Evolutionary conservation across 2,797 vertebrate genomes (phyloP).

Genomic region (Malurus splendens): DNA sequence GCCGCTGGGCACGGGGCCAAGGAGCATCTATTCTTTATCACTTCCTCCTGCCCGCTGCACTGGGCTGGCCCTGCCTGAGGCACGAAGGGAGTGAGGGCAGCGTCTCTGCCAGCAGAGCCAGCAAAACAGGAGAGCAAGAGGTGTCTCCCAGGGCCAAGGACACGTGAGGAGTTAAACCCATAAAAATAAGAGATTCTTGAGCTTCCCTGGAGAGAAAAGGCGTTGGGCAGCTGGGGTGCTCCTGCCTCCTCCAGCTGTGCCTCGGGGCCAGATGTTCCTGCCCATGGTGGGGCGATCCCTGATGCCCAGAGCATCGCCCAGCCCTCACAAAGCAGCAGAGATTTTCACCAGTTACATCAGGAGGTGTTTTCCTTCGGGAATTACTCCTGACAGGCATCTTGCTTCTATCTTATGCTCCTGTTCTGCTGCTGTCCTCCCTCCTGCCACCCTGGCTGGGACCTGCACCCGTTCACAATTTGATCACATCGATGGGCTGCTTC

Average conservation of each 20-base stretch:
- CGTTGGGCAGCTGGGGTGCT: rapidly evolving
- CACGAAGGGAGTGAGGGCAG: rapidly evolving
- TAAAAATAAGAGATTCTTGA: background rate
- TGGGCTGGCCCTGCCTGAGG: background rate
- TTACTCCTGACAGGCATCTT: background rate
- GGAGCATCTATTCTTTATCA: background rate
- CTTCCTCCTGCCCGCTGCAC: background rate
- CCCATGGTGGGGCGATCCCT: rapidly evolving
- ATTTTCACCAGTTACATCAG: background rate
- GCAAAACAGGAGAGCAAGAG: background rate
- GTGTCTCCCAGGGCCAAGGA: background rate
- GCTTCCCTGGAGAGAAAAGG: rapidly evolving
- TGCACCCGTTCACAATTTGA: background rate
- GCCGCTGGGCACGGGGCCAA: background rate
- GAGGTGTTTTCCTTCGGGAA: rapidly evolving
- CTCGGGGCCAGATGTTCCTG: rapidly evolving
- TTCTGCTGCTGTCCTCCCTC: background rate
- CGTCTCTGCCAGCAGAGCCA: rapidly evolving
- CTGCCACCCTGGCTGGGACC: background rate
- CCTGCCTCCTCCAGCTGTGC: background rate
- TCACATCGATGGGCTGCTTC: background rate
- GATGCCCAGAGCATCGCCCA: background rate
- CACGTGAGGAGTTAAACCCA: rapidly evolving
- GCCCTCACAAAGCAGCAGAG: background rate
- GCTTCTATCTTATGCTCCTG: background rate